These are phyloP conservation scores for Yponomeuta sedellus DNA, from an alignment of 2,888 invertebrate species.

Conservation along the genomic window DNA sequence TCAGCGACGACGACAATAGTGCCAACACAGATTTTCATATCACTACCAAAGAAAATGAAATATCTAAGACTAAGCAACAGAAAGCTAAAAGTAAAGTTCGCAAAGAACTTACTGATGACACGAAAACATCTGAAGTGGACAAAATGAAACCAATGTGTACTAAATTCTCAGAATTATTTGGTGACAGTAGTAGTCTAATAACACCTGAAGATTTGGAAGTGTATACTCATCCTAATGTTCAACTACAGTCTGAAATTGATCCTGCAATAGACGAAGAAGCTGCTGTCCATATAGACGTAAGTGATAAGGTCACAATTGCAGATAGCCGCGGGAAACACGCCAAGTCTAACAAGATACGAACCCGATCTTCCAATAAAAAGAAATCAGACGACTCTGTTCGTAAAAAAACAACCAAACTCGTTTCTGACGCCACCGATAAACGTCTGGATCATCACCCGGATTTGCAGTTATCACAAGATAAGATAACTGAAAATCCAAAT, in stretches of 20 bases:
- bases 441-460: no score
- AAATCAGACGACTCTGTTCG: background rate
- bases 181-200: constrained; percentile 62
- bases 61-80: background rate
- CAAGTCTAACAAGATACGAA: background rate
- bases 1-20: constrained; percentile 62
- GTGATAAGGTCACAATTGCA: background rate
- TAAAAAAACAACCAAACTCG: background rate
- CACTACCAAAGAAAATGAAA: constrained; percentile 16
- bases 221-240: constrained; percentile 14
- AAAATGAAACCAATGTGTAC: constrained; percentile 28
- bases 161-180: constrained; percentile 59
- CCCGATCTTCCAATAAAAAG: background rate
- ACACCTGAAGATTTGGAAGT: constrained; percentile 62
- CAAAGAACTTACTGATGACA: background rate
- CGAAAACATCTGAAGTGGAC: constrained; percentile 2
- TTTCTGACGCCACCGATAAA: background rate
- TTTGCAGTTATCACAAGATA: no score
- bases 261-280: background rate
- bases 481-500: background rate
- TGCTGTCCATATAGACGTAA: background rate
- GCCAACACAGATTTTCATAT: constrained; percentile 34
- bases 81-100: background rate
- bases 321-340: background rate
- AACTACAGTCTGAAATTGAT: background rate